These are phyloP conservation scores for Atopsyche davidsoni DNA, from an alignment of 1,140 invertebrate genomes.

Conservation along the genomic window DNA sequence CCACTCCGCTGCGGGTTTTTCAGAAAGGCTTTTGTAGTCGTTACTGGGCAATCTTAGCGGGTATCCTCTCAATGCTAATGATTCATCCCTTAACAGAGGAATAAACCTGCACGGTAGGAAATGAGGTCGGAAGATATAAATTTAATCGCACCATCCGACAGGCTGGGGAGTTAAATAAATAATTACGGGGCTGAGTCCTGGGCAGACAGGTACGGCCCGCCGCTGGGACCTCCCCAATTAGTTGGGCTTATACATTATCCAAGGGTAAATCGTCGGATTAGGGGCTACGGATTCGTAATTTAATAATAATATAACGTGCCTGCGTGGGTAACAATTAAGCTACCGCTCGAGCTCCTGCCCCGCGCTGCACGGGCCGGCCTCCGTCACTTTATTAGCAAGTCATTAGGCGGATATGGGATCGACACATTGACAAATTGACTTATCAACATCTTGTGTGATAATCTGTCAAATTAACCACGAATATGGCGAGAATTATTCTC, in stretches of 20 bases:
- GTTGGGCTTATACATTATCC: conserved; percentile 31
- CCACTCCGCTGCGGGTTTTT: too few species aligned
- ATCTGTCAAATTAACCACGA: too few species aligned
- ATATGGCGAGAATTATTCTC: too few species aligned
- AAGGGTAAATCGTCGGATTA: conserved; percentile 30
- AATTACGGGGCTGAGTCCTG: conserved; percentile 24
- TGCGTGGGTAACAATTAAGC: conserved; percentile 25
- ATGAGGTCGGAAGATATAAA: conserved; percentile 22
- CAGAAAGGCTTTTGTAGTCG: too few species aligned
- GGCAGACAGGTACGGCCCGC: conserved; percentile 25
- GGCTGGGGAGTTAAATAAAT: conserved; percentile 26
- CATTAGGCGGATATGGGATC: too few species aligned
- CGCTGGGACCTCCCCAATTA: conserved; percentile 27
- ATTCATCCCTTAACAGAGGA: too few species aligned
- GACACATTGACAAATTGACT: too few species aligned
- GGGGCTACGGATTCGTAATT: conserved; percentile 29
- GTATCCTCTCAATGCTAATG: not conserved
- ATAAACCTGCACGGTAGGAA: not conserved
- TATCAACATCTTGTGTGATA: too few species aligned
- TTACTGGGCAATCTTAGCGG: not conserved
- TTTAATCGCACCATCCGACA: conserved; percentile 15
- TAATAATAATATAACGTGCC: conserved; percentile 32
- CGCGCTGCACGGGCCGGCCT: too few species aligned
- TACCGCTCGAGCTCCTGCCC: conserved; percentile 4
- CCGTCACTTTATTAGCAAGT: too few species aligned